Evolutionary conservation across 2,797 vertebrate genomes (phyloP).

Genomic region (Pyrocephalus nanus): DNA sequence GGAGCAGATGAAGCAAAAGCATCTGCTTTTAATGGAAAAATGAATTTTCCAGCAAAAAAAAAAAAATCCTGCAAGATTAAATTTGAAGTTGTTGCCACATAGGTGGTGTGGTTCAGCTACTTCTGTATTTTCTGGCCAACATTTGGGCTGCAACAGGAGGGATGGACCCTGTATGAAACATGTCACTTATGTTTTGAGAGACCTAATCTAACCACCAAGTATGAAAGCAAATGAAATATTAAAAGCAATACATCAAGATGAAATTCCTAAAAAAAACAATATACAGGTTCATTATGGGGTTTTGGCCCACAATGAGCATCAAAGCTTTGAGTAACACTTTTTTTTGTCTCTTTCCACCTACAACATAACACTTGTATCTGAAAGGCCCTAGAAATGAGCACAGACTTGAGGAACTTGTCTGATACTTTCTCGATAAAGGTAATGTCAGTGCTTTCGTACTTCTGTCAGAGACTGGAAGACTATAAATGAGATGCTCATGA

Average conservation of each 20-base stretch:
- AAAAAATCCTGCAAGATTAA: background rate
- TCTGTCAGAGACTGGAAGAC: background rate
- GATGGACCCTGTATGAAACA: background rate
- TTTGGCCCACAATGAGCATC: background rate
- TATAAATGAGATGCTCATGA: background rate
- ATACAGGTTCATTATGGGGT: background rate
- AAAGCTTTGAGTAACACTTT: background rate
- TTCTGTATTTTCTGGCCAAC: background rate
- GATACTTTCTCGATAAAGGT: background rate
- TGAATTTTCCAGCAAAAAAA: background rate
- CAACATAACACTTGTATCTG: background rate
- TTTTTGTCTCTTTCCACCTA: background rate
- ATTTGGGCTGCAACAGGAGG: background rate
- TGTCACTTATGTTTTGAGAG: background rate
- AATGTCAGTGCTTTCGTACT: background rate
- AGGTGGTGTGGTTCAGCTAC: background rate
- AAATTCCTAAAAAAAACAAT: background rate
- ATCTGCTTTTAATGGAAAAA: background rate
- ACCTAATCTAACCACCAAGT: background rate
- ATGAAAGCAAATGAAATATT: background rate
- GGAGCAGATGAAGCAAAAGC: background rate
- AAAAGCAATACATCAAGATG: background rate
- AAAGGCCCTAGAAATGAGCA: background rate
- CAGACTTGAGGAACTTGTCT: background rate
- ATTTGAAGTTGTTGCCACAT: background rate